Base-by-base conservation (phyloP, 2,113 vertebrate species). In the Empidonax traillii region DNA sequence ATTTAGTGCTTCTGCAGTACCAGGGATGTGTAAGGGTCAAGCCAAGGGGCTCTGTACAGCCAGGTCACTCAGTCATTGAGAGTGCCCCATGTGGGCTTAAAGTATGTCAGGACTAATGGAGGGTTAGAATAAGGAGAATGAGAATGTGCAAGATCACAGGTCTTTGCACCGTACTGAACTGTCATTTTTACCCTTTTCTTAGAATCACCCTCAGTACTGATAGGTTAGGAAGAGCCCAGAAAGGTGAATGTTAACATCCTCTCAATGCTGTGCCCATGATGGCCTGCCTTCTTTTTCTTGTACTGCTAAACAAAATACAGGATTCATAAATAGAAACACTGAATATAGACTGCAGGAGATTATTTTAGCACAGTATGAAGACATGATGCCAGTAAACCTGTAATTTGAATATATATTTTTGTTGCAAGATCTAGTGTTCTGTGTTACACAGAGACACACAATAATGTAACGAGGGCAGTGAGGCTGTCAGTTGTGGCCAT, bases 381-480 rank as follows among this genome's bases (percentile, higher is more conserved):
- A 83, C 55, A 51, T 20, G 62, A 92, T 90, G 58, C 69, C 90
- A 89, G 73, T 61, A 93, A 96, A 96, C 68, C 80, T 92, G 88
- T 87, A 92, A 94, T 92, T 87, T 94, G 73, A 94, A 94, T 93
- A 61, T 59, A 33, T 85, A 84, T 95, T 96, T 93, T 93, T 83
- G 35, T 84, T 95, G 63, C 44, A 90, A 90, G 47, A 27, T 69
- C 43, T 63, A 55, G 31, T 67, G 78, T 74, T 91, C 59, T 92
- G 10, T 80, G 73, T 86, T 46, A 83, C 91, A 75, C 49, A 30
- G 12, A 71, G 39, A 61, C 61, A 37, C 53, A 41, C 23, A 37
- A 4, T n/a, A 4, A 30, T 6, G 9, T 44, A 85, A 41, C 22
- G 65, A 79, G 30, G 73, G 52, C 83, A 88, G 15, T 31, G 72